Percentiles rank a stretch among this genome's conserved stretches.
Conservation (phyloP, 2,888 invertebrate species). For the Corbicula japonica region DNA sequence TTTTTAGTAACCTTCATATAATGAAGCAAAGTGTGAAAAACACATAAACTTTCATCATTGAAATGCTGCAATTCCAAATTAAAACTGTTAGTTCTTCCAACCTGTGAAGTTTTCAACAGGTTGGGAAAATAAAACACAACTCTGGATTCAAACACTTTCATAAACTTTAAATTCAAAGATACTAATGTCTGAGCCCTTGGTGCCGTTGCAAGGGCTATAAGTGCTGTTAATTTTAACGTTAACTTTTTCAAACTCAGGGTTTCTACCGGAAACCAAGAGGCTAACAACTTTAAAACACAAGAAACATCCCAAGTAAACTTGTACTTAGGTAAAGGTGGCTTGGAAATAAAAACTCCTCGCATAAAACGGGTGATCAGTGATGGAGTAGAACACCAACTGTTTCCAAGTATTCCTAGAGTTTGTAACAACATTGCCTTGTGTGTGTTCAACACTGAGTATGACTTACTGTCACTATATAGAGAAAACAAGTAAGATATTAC, state of each 20-base stretch:
- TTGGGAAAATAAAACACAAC: slow-evolving; percentile 39
- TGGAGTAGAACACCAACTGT: slow-evolving; percentile 4
- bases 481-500: slow-evolving; percentile 17
- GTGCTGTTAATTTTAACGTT: slow-evolving; percentile 40
- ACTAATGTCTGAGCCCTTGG: slow-evolving; percentile 44
- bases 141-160: slow-evolving; percentile 25
- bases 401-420: slow-evolving; percentile 16
- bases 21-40: not conserved
- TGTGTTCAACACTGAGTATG: slow-evolving; percentile 31
- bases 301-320: slow-evolving; percentile 51
- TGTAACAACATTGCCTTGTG: slow-evolving; percentile 36
- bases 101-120: slow-evolving; percentile 30
- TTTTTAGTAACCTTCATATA: slow-evolving; percentile 28
- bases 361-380: slow-evolving; percentile 31
- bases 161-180: slow-evolving; percentile 16
- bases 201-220: slow-evolving; percentile 41
- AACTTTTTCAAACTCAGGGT: slow-evolving; percentile 38
- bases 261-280: slow-evolving; percentile 25
- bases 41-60: slow-evolving; percentile 22
- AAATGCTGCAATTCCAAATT: too few relatives aligned
- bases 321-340: slow-evolving; percentile 48
- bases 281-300: slow-evolving; percentile 36
- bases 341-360: slow-evolving; percentile 48
- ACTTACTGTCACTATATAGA: slow-evolving; percentile 1
- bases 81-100: not conserved